Evolutionary conservation across 1,140 invertebrate genomes (phyloP).

Genomic region (Sitophilus oryzae): DNA sequence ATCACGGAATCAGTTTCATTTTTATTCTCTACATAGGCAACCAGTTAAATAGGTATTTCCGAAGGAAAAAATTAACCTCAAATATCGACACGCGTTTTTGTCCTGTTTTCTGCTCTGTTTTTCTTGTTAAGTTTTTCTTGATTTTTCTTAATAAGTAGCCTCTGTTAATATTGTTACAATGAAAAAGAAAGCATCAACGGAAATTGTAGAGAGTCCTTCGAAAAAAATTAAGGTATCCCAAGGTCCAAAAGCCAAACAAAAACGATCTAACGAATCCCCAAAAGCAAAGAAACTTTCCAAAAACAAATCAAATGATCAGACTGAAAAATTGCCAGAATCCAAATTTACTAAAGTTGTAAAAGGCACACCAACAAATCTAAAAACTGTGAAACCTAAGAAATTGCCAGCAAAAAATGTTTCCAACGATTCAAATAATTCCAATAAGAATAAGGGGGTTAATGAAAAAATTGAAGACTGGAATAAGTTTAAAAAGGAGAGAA

Average conservation of each 20-base stretch:
- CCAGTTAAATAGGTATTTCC: too few relatives aligned
- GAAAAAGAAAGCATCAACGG: neutral
- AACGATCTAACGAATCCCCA: neutral
- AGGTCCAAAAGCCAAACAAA: neutral
- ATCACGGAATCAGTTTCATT: too few relatives aligned
- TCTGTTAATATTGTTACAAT: neutral
- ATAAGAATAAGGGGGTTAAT: constrained; percentile 6
- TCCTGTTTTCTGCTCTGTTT: too few relatives aligned
- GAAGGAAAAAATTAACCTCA: too few relatives aligned
- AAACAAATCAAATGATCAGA: too few relatives aligned
- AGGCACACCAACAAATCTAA: constrained; percentile 15
- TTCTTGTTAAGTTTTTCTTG: too few relatives aligned
- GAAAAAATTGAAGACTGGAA: constrained; percentile 56
- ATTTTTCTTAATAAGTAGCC: too few relatives aligned
- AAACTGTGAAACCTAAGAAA: constrained; percentile 17
- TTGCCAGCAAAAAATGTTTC: constrained; percentile 3
- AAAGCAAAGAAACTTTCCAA: too few relatives aligned
- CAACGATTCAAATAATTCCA: constrained; percentile 1
- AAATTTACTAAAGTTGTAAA: constrained; percentile 23
- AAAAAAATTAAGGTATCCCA: neutral
- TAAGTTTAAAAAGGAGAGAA: constrained; percentile 67
- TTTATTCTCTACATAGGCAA: too few relatives aligned
- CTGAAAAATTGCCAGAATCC: too few relatives aligned
- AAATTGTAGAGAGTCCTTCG: neutral
- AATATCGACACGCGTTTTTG: too few relatives aligned